Base-by-base conservation (phyloP, 2,113 vertebrate species). In the Mionectes macconnelli region DNA sequence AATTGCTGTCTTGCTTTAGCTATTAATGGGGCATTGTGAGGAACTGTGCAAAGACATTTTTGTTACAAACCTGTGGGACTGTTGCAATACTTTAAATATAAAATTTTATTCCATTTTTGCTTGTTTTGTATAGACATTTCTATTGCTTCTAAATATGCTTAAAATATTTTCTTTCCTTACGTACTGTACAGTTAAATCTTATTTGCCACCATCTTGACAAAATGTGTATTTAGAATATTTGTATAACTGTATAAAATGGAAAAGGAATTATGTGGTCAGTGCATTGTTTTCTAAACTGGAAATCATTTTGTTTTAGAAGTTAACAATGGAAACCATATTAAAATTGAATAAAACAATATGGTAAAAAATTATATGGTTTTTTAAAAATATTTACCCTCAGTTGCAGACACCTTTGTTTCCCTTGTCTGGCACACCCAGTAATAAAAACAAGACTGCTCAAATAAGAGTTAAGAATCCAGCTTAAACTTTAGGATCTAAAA, bases 31-130 rank as follows among this genome's bases (percentile, higher is more conserved):
- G 98, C 98, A 97, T 98, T 98, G 98, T 97, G 98, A 97, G 97
- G 98, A 98, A 98, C 97, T 97, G 98, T 98, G 98, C 98, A 98
- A 98, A 98, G 96, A 98, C 97, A 97, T 98, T 98, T 98, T 98
- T 98, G 98, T 98, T 98, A 98, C 97, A 98, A 98, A 98, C 98
- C 98, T 98, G 98, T 99, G 99, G 99, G 99, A 99, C 98, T 99
- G 99, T 98, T 99, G 99, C 99, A 99, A 99, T 99, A 99, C 98
- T 99, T 99, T 98, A 98, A 99, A 98, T 98, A 98, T 98, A 98
- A 98, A 98, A 98, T 98, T 99, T 98, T 98, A 98, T 98, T 99
- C 98, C 98, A 98, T 98, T 98, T 98, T 98, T 98, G 98, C 98
- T 98, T 98, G 97, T 98, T 98, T 98, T 99, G 98, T 98, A 98